Base-by-base conservation (phyloP, 1,140 invertebrate genomes). In the Aphelenchoides avenae region DNA sequence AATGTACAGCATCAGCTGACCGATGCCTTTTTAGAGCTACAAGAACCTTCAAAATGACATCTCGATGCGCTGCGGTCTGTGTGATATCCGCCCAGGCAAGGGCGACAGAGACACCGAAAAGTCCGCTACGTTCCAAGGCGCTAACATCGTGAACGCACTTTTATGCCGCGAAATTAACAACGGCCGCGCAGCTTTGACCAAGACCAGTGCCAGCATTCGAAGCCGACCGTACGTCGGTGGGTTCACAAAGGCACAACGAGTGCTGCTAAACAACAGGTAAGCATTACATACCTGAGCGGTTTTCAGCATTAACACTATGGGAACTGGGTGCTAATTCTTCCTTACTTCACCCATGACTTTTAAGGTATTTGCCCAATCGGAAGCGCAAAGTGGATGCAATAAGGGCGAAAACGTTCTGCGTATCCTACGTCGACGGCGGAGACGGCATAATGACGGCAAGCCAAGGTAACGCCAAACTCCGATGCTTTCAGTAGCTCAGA, bases 361-460 rank as follows among this genome's bases (percentile, higher is more conserved):
- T 61, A 36, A 68, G 66, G 34, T 68, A 55, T 22, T 52, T 68
- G 22, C 66, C 66, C 11, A 68, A 68, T 39, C 27, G 44, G 5
- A 52, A 56, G 49, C 33, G 48, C 18, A 15, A 42, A 15, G 37
- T 70, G 33, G 69, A 64, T 29, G 18, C 40, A 9, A 20, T 52
- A 18, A 47, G 34, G 27, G 52, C 68, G 9, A 70, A 70, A 60
- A 65, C 61, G 13, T 70, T 70, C 57, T 66, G 56, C 55, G 61
- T 49, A 43, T 47, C 6, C 39, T 72, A 66, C 41, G 41, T 57
- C 5, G 39, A 61, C 24, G 47, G 54, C 33, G 69, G 69, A 18
- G 18, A 42, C 20, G 34, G 54, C 22, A 11, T 71, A 26, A 58
- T 68, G 9, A 61, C 66, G 1, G 55, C 65, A 0, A 68, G 66